Conservation (phyloP, 2,797 vertebrate species). For the Sylvilagus floridanus region DNA sequence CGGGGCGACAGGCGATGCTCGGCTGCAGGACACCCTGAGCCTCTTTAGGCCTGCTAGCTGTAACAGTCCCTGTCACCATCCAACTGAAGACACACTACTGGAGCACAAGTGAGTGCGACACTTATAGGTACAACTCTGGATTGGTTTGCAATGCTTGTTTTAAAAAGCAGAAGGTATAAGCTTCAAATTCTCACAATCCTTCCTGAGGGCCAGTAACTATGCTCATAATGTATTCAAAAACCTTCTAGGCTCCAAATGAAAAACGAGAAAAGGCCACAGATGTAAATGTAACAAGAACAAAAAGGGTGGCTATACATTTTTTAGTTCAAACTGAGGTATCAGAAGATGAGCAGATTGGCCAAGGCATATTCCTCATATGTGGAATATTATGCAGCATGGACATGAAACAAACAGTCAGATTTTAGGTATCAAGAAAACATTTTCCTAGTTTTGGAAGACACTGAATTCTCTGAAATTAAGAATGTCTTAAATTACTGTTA, state of each 20-base stretch:
- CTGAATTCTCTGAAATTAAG: constrained; percentile 30
- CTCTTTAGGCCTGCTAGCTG: neutral
- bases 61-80: neutral
- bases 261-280: neutral
- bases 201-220: neutral
- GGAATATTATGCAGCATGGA: neutral
- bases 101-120: neutral
- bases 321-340: neutral
- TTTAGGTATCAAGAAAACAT: neutral
- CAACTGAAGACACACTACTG: neutral
- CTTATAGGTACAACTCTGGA: neutral
- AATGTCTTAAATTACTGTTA: neutral
- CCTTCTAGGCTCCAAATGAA: neutral
- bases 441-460: neutral
- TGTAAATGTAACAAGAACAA: neutral
- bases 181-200: neutral
- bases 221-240: neutral
- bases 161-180: neutral
- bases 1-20: neutral
- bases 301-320: neutral
- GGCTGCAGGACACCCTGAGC: neutral
- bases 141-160: neutral
- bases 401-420: neutral
- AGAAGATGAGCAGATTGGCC: neutral
- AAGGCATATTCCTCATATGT: neutral